Conservation (phyloP, 1,140 invertebrate genomes). For the Aphelenchoides besseyi region DNA sequence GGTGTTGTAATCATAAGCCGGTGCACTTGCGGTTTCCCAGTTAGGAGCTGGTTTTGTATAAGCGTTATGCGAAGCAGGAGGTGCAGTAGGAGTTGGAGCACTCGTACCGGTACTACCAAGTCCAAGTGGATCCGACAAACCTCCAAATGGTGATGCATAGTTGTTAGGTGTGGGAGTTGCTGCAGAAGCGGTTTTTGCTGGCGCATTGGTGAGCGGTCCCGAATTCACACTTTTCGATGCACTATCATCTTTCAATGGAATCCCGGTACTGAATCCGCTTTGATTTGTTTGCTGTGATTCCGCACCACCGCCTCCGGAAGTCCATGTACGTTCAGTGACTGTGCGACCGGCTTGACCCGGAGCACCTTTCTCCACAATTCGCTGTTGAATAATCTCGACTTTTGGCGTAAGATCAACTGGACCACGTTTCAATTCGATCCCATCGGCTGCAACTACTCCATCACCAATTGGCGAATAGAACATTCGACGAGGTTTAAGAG, state of each 20-base stretch:
- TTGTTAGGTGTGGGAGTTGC: slow-evolving; percentile 19
- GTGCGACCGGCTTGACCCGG: slow-evolving; percentile 51
- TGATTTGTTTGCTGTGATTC: slow-evolving; percentile 5
- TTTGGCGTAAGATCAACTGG: slow-evolving; percentile 56
- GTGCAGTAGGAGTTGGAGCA: background rate
- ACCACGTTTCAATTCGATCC: slow-evolving; percentile 55
- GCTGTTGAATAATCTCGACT: slow-evolving; percentile 59
- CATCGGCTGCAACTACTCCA: slow-evolving; percentile 60
- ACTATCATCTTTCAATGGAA: background rate
- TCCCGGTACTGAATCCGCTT: background rate
- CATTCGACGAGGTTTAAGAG: slow-evolving; percentile 48
- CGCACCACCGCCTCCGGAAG: slow-evolving; percentile 16
- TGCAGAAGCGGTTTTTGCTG: background rate
- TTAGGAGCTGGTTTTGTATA: slow-evolving; percentile 24
- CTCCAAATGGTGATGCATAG: slow-evolving; percentile 35
- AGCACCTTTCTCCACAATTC: slow-evolving; percentile 51
- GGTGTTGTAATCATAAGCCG: slow-evolving; percentile 30
- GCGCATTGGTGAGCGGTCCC: background rate
- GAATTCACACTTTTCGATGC: background rate
- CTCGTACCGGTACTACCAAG: slow-evolving; percentile 26
- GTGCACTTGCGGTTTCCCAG: background rate
- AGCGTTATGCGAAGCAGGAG: slow-evolving; percentile 1
- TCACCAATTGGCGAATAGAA: slow-evolving; percentile 61
- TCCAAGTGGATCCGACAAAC: slow-evolving; percentile 38
- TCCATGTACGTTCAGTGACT: slow-evolving; percentile 59